Conservation (phyloP, 2,797 vertebrate genomes). For the Tenualosa thibaudeaui region DNA sequence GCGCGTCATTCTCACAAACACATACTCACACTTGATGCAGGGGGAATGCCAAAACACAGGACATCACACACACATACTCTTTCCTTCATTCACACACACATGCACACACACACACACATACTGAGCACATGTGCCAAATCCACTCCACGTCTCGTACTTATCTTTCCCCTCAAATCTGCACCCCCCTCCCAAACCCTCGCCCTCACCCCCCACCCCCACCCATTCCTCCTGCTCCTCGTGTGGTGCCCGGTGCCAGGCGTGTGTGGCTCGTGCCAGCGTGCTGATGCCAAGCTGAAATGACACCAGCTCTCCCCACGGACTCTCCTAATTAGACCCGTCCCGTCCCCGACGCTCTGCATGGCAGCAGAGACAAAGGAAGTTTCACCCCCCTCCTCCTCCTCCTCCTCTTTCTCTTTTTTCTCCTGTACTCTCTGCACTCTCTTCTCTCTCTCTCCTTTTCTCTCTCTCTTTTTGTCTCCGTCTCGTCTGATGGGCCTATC, state of each 20-base stretch:
- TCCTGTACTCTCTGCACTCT: too few species aligned
- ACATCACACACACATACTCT: background rate
- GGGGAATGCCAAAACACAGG: conserved; percentile 30
- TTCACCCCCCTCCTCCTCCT: conserved; percentile 61
- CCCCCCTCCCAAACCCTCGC: conserved; percentile 7
- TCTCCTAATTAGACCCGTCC: conserved; percentile 84
- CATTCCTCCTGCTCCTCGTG: conserved; percentile 38
- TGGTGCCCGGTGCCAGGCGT: conserved; percentile 63
- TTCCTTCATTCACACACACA: background rate
- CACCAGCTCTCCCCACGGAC: conserved; percentile 74
- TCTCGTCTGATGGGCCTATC: conserved; percentile 66
- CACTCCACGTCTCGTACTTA: conserved; percentile 52
- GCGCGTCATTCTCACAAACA: background rate
- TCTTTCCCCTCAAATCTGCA: conserved; percentile 52
- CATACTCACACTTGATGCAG: background rate
- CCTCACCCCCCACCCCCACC: background rate
- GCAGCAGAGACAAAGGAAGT: conserved; percentile 86
- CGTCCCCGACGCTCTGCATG: conserved; percentile 76
- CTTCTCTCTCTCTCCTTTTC: background rate
- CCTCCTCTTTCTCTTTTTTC: background rate
- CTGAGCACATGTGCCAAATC: conserved; percentile 44
- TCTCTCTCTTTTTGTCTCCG: conserved; percentile 27
- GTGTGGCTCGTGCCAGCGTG: conserved; percentile 73
- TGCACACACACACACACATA: background rate
- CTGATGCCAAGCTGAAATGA: conserved; percentile 80